Evolutionary conservation across 2,797 vertebrate genomes (phyloP).

Genomic region (Podarcis siculus): DNA sequence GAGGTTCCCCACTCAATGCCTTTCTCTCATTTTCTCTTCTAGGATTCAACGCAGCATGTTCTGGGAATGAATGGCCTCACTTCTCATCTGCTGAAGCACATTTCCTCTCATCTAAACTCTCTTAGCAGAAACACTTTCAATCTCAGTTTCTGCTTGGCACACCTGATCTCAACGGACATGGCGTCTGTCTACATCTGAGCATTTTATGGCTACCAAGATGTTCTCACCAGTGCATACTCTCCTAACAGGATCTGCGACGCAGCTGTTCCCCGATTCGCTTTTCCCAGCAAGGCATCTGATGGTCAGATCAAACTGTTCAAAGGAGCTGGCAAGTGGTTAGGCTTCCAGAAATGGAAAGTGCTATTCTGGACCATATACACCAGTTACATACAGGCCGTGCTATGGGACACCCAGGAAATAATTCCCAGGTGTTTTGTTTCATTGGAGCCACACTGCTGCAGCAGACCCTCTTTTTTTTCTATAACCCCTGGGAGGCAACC

Average conservation of each 20-base stretch:
- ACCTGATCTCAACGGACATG: rapidly evolving
- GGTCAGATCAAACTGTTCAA: no score
- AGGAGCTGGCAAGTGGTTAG: no score
- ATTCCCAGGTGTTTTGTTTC: not conserved
- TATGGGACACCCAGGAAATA: not conserved
- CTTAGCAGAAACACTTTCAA: not conserved
- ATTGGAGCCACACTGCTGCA: not conserved
- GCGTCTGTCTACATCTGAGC: not conserved
- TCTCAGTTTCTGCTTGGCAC: not conserved
- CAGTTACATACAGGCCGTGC: no score
- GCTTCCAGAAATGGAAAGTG: not conserved
- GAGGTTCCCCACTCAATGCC: rapidly evolving
- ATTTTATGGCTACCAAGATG: no score
- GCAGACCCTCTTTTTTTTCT: no score
- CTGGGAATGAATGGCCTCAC: not conserved
- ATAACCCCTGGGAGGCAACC: not conserved
- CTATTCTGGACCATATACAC: not conserved
- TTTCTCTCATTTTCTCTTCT: not conserved
- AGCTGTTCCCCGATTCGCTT: no score
- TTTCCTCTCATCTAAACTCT: not conserved
- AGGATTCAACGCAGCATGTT: no score
- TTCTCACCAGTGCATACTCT: no score
- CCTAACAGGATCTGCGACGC: no score
- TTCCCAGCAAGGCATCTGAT: no score
- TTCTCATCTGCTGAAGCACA: not conserved